phyloP scores from a whole-genome alignment of 2,113 vertebrate species.

The Hippotragus niger region DNA sequence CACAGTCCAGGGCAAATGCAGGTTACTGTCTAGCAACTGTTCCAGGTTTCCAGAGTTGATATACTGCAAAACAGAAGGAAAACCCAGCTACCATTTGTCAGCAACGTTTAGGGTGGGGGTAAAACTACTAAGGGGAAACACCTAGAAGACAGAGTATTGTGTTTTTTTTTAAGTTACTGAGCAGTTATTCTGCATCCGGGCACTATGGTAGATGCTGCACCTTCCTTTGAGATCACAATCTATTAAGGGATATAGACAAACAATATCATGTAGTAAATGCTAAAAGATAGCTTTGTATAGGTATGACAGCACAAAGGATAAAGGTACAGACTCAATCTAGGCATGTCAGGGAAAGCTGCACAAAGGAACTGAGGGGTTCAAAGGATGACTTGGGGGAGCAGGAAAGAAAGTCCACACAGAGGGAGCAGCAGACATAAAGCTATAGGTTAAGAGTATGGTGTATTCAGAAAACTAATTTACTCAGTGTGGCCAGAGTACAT shows the following conservation, averaged over 20 bases:
- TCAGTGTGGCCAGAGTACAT: neutral
- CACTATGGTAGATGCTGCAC: neutral
- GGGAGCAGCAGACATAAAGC: neutral
- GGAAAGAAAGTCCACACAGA: neutral
- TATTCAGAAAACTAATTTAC: neutral
- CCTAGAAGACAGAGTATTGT: neutral
- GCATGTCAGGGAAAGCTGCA: neutral
- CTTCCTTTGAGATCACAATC: neutral
- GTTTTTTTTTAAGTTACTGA: neutral
- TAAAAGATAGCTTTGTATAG: neutral
- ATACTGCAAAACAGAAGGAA: constrained; percentile 85
- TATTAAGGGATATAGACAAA: neutral
- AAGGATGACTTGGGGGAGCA: neutral
- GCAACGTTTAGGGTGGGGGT: neutral
- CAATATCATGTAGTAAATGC: neutral
- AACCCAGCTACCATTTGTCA: constrained; percentile 16
- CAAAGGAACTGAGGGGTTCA: neutral
- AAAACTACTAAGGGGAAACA: neutral
- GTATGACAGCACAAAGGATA: neutral
- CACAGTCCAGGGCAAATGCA: constrained; percentile 91
- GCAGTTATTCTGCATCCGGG: neutral
- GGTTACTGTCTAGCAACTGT: constrained; percentile 94
- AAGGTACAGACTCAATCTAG: neutral
- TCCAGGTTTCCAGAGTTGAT: constrained; percentile 98
- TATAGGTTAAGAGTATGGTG: neutral